Percentiles rank a stretch among this genome's conserved stretches.
phyloP scores from a whole-genome alignment of 2,113 vertebrate genomes.

The Heliornis fulica region DNA sequence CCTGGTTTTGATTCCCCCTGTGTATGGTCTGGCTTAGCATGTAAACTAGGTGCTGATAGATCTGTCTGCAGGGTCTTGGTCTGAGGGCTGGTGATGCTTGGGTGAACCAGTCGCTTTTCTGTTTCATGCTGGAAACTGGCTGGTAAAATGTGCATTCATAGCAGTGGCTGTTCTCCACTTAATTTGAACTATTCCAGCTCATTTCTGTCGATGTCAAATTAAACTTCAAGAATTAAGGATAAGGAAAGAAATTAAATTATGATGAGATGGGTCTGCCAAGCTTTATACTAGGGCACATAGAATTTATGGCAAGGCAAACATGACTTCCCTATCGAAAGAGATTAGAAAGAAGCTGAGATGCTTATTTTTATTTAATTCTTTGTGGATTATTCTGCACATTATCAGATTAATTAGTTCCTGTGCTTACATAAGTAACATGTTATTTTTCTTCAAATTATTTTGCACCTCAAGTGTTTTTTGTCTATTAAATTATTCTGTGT shows the following conservation, averaged over 20 bases:
- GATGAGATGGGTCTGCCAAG: not conserved
- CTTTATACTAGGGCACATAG: not conserved
- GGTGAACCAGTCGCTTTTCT: not conserved
- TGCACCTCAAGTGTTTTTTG: not conserved
- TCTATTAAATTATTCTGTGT: not conserved
- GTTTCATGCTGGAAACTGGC: not conserved
- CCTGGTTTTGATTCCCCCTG: not conserved
- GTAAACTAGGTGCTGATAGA: not conserved
- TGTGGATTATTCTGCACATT: not conserved
- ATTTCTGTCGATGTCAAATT: not conserved
- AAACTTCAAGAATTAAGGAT: slow-evolving; percentile 14
- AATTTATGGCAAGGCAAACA: slow-evolving; percentile 1
- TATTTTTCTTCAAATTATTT: not conserved
- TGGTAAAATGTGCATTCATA: not conserved
- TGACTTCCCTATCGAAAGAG: not conserved
- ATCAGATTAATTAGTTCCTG: not conserved
- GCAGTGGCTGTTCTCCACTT: not conserved
- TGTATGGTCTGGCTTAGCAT: not conserved
- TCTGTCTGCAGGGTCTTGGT: not conserved
- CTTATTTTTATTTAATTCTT: not conserved
- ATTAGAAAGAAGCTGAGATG: not conserved
- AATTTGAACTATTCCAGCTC: not conserved
- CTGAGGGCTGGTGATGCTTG: not conserved
- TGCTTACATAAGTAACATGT: not conserved
- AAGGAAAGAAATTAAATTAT: slow-evolving; percentile 22